Conservation (phyloP, 2,797 vertebrate species). For the Antennarius maculatus region DNA sequence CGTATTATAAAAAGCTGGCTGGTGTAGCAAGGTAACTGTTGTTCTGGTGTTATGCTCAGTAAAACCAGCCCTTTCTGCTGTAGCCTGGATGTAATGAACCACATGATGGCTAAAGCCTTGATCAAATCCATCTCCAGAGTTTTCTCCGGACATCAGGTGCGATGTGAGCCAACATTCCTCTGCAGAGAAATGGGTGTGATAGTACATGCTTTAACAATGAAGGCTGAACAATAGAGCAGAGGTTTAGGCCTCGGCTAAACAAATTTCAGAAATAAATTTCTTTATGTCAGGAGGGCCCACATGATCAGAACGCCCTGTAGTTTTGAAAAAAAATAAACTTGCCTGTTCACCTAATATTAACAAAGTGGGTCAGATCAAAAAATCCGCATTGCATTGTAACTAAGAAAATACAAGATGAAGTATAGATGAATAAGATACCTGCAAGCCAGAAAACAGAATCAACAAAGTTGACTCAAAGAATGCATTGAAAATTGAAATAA, state of each 20-base stretch:
- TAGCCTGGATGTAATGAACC: conserved; percentile 23
- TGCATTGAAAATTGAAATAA: neutral
- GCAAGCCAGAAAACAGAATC: neutral
- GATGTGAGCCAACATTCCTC: conserved; percentile 38
- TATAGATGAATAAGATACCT: neutral
- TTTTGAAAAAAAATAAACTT: neutral
- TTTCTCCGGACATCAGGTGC: conserved; percentile 14
- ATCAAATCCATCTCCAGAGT: conserved; percentile 18
- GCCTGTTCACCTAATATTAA: conserved; percentile 3
- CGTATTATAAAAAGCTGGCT: conserved; percentile 5
- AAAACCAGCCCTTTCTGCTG: conserved; percentile 4
- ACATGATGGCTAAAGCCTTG: conserved; percentile 17
- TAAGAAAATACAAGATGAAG: neutral
- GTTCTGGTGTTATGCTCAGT: neutral
- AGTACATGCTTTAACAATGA: conserved; percentile 1
- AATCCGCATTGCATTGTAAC: neutral
- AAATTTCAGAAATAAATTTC: conserved; percentile 4
- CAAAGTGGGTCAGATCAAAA: neutral
- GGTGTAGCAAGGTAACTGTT: neutral
- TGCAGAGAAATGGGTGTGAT: conserved; percentile 17
- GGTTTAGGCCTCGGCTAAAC: neutral
- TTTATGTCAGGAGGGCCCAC: neutral
- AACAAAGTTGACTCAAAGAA: conserved; percentile 8
- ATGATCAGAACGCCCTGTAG: neutral
- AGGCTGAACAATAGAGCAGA: conserved; percentile 10